Evolutionary conservation across 1,140 invertebrate species (phyloP), one percentile per base, ranked within the genome.

Genomic region (Ladona fulva): DNA sequence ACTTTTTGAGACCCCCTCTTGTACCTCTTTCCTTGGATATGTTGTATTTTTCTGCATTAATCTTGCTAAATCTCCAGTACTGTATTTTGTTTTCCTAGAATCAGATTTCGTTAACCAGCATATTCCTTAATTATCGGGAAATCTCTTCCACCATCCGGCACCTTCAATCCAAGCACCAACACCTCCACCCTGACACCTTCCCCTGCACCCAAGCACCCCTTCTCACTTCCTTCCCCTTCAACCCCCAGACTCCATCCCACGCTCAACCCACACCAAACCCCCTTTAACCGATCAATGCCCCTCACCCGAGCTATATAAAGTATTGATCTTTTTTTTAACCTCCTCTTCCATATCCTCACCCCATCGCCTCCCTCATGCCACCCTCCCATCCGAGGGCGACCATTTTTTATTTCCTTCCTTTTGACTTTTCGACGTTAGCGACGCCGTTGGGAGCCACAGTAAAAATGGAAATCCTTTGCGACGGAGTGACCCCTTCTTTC

Each of bases 291-390:
- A 66, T 66, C 52, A 66, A 66, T 66, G 52, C 52, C 12, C 52
- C 52, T 66, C 52, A 66, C 52, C 52, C 52, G 52, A 16, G 52
- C 16, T 66, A 66, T 22, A 66, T 66, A 66, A 66, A 66, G 52
- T 66, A 66, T 66, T 66, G 52, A 66, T 66, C 52, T 66, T 66
- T 66, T 37, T 66, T 66, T 66, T 66, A 66, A 66, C 52, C 52
- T 66, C 52, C 44, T 52, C 10, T 19, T 52, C 52, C n/a, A 19
- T 22, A 16, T 66, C 52, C 52, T 22, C 52, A 16, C 52, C 52
- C 52, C 44, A 52, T 52, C 19, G 10, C 44, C 44, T 52, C 44
- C 44, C 44, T 19, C 44, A 52, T 52, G 10, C 44, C 10, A 10
- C 44, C 44, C 52, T 19, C n/a, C 14, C 12, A 66, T 66, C 12